phyloP scores from a whole-genome alignment of 1,140 invertebrate genomes.

The Lepidostoma basale region DNA sequence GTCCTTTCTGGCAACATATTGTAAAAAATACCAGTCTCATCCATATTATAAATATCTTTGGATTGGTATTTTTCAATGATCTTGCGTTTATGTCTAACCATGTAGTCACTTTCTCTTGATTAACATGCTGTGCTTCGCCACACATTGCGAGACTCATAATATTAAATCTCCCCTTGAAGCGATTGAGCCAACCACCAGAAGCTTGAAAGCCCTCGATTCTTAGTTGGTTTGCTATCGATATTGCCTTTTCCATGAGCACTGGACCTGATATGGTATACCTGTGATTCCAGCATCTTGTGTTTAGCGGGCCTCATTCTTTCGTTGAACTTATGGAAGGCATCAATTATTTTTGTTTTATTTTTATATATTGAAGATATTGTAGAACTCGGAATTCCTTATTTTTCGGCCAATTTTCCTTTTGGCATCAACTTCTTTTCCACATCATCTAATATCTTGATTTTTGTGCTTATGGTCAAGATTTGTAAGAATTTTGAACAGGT shows the following conservation, averaged over 20 bases:
- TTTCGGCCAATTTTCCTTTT: background rate
- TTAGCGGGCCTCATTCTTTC: background rate
- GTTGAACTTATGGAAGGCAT: background rate
- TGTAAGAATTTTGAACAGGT: background rate
- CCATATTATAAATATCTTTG: background rate
- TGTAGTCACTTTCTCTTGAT: background rate
- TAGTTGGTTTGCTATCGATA: background rate
- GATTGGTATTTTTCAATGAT: background rate
- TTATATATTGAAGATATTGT: background rate
- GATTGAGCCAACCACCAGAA: no score
- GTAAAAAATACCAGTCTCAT: background rate
- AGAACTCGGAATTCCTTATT: background rate
- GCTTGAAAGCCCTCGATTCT: no score
- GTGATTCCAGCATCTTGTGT: background rate
- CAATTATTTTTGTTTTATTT: background rate
- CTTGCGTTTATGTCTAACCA: background rate
- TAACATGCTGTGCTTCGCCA: background rate
- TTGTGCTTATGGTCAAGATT: background rate
- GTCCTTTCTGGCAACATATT: background rate
- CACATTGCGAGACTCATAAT: no score
- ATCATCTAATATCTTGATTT: background rate
- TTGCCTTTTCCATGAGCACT: background rate
- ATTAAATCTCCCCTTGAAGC: no score
- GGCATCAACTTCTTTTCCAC: background rate
- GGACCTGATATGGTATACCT: no score